Percentiles rank a stretch among this genome's conserved stretches.
phyloP scores from a whole-genome alignment of 1,140 invertebrate genomes.

The Cyclargus thomasi region DNA sequence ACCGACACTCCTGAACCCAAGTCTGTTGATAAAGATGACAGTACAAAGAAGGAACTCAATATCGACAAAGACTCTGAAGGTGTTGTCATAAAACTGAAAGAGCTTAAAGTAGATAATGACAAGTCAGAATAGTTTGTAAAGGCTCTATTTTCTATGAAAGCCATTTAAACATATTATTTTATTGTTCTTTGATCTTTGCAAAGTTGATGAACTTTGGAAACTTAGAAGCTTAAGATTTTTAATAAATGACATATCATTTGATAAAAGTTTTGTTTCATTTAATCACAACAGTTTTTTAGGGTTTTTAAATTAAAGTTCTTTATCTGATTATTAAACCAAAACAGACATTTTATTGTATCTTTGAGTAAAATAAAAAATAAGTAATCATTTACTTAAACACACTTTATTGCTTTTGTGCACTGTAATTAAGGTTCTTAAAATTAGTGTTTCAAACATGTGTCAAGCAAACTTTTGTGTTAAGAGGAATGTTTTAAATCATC shows the following conservation, averaged over 20 bases:
- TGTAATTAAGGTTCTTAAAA: background rate
- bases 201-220: conserved; percentile 21
- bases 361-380: background rate
- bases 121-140: conserved; percentile 45
- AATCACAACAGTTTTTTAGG: background rate
- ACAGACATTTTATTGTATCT: background rate
- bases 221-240: conserved; percentile 27
- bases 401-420: conserved; percentile 13
- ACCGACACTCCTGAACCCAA: conserved; percentile 64
- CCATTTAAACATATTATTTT: conserved; percentile 18
- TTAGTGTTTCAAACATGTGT: conserved; percentile 10
- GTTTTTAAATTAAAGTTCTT: background rate
- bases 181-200: conserved; percentile 18
- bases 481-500: conserved; percentile 10
- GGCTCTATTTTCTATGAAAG: conserved; percentile 19
- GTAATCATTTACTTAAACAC: background rate
- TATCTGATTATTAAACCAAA: background rate
- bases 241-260: conserved; percentile 31
- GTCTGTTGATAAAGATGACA: conserved; percentile 45
- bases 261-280: conserved; percentile 21
- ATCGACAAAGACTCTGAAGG: conserved; percentile 50
- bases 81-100: conserved; percentile 66
- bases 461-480: background rate
- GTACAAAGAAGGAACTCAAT: conserved; percentile 34
- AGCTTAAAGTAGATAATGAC: conserved; percentile 66